Base-by-base conservation (phyloP, 2,797 vertebrate genomes). In the Notamacropus eugenii region DNA sequence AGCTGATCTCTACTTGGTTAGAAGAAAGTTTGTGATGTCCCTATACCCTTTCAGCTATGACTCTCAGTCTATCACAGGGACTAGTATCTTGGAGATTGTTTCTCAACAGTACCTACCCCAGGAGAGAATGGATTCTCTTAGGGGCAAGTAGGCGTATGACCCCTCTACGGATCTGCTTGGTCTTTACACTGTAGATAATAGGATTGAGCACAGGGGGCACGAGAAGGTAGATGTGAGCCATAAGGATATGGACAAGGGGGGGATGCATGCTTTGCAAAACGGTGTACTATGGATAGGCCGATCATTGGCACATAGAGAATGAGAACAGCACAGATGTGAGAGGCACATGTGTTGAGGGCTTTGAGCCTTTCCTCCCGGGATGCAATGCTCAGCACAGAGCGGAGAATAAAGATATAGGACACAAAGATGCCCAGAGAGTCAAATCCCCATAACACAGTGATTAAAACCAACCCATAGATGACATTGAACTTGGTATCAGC, bases 291-390 rank as follows among this genome's bases (percentile, higher is more conserved):
- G 28, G 57, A 3, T 55, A 46, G 10, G 29, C 92, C 6, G 95
- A 87, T 62, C 55, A 99, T 99, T 93, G 98, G 98, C 50, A 94
- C 93, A 92, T 99, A 99, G 46, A 98, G 96, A 58, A 95, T 12
- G 14, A 94, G 74, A 57, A 98, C 97, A 62, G 97, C 97, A 34
- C 96, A 96, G 82, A 97, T 92, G 24, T 97, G 97, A 59, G 97
- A 96, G 1, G 96, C 92, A 40, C 97, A 97, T 12, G 97, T 97
- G 31, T 97, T 82, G 91, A 97, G 93, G 4, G 97, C 96, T 74
- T 96, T 97, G 58, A 58, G 9, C 54, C 95, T 97, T 90, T 95
- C 97, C 54, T 96, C 94, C 59, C 1, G n/a, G 34, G 97, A 97
- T 54, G 96, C 96, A 56, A 97, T 95, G 57, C 67, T 94, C 59